phyloP scores from a whole-genome alignment of 2,888 invertebrate genomes.

The Limnephilus marmoratus region DNA sequence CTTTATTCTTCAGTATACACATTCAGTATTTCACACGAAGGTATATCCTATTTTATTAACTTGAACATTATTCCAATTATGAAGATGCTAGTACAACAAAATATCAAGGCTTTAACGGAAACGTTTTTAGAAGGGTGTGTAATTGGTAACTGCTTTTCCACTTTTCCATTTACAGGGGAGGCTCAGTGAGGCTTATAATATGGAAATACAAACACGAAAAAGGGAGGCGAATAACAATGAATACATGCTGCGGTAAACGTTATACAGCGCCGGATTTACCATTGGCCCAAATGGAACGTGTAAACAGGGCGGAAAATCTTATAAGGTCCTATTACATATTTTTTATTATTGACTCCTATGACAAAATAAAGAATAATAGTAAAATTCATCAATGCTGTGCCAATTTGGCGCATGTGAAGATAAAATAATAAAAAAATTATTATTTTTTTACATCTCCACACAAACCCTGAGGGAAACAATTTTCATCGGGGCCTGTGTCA shows the following conservation, averaged over 20 bases:
- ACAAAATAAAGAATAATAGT: too few species aligned
- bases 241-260: background rate
- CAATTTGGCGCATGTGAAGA: too few species aligned
- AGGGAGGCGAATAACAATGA: constrained; percentile 40
- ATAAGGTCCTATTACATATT: background rate
- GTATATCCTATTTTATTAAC: background rate
- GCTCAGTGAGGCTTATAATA: background rate
- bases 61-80: background rate
- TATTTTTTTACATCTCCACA: too few species aligned
- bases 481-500: too few species aligned
- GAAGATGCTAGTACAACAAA: background rate
- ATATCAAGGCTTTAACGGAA: background rate
- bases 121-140: background rate
- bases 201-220: constrained; percentile 44
- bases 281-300: background rate
- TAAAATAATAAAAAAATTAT: too few species aligned
- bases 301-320: background rate
- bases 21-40: too few species aligned
- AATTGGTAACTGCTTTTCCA: constrained; percentile 28
- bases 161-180: too few species aligned
- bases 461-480: too few species aligned
- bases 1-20: background rate
- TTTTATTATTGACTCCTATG: background rate
- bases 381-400: too few species aligned
- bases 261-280: background rate